Evolutionary conservation across 53 echinoderm and acorn worm species (phyloP).

Genomic region (Paracentrotus lividus): DNA sequence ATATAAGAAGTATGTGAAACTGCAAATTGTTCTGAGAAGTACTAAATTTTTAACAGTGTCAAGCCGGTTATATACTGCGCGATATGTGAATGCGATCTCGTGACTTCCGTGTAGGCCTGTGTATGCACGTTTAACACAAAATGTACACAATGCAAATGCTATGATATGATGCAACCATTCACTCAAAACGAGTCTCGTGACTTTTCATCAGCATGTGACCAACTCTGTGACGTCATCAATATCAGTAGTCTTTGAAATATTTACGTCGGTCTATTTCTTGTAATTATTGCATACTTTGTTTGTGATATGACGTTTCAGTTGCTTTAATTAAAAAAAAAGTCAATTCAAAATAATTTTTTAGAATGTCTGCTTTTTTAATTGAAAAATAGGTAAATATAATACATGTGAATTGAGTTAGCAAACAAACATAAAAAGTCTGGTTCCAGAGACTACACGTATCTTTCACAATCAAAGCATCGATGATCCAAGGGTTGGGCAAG

Average conservation of each 20-base stretch:
- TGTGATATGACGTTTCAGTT: too few species aligned
- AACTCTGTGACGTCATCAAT: constrained; percentile 33
- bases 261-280: too few species aligned
- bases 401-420: too few species aligned
- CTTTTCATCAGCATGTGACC: constrained; percentile 49
- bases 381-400: too few species aligned
- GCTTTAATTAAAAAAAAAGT: too few species aligned
- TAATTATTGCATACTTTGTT: too few species aligned
- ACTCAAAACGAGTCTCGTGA: constrained; percentile 49
- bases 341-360: too few species aligned
- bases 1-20: neutral
- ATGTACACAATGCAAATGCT: neutral
- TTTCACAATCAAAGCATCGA: too few species aligned
- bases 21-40: neutral
- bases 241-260: neutral
- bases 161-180: constrained; percentile 12
- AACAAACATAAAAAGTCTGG: too few species aligned
- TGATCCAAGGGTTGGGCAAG: too few species aligned
- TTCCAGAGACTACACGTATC: too few species aligned
- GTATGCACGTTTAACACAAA: neutral
- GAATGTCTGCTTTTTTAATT: too few species aligned
- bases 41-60: neutral
- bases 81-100: neutral
- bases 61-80: neutral
- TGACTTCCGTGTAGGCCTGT: neutral